A percentile compares a stretch with the other conserved stretches of the same genome.
Conservation (phyloP, 1,140 invertebrate species). For the Heliconius melpomene region DNA sequence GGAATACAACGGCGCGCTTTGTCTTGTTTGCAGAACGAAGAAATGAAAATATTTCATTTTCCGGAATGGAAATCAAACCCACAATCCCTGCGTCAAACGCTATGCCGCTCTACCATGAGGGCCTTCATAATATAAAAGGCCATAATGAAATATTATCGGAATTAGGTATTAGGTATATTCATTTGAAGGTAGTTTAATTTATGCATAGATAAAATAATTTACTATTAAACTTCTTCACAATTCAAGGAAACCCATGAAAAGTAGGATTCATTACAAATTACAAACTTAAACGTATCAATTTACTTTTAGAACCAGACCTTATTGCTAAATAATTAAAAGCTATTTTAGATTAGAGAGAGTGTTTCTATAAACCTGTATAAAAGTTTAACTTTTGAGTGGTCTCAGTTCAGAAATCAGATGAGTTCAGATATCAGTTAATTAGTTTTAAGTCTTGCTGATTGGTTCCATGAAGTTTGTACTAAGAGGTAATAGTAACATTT, state of each 20-base stretch:
- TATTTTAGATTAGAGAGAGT: not conserved
- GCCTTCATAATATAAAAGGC: no score
- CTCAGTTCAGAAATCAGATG: constrained; percentile 32
- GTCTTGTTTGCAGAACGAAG: no score
- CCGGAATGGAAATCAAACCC: no score
- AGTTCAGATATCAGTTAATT: constrained; percentile 34
- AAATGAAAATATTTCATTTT: no score
- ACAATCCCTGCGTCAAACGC: no score
- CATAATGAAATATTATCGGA: no score
- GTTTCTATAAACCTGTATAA: constrained; percentile 15
- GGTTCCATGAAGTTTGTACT: not conserved
- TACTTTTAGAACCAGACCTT: not conserved
- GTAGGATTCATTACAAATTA: constrained; percentile 17
- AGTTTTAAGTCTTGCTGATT: constrained; percentile 20
- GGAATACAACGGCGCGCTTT: no score
- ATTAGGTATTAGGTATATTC: no score
- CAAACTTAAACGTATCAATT: not conserved
- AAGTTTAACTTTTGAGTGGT: constrained; percentile 33
- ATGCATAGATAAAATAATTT: constrained; percentile 44
- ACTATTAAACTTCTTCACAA: constrained; percentile 51
- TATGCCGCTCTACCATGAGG: no score
- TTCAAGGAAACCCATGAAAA: constrained; percentile 16
- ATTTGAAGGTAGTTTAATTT: no score
- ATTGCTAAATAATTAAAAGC: not conserved
- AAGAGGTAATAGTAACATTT: not conserved